Conservation (phyloP, 2,113 vertebrate species). For the Ranitomeya variabilis region DNA sequence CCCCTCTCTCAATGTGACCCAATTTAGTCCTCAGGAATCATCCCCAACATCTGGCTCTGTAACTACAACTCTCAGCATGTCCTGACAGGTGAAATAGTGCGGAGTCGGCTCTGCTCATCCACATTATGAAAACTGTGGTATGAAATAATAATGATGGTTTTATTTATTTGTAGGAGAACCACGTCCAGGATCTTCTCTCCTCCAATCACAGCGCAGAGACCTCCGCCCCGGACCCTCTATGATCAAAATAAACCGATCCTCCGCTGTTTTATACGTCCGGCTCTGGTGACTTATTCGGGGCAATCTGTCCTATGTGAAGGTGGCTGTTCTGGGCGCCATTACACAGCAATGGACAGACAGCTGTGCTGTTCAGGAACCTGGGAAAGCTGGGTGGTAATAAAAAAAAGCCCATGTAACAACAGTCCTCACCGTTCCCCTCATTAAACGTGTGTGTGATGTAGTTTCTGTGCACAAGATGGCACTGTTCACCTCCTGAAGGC, state of each 20-base stretch:
- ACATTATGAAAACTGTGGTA: no score
- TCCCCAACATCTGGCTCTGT: no score
- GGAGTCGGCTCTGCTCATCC: no score
- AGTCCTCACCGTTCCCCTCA: no score
- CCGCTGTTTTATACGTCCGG: background rate
- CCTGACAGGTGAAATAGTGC: no score
- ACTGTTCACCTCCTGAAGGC: no score
- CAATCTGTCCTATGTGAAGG: background rate
- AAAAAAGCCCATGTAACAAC: no score
- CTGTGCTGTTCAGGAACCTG: background rate
- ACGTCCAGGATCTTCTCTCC: background rate
- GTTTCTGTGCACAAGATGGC: background rate
- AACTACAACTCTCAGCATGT: no score
- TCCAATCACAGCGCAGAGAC: constrained; percentile 38
- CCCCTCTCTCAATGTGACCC: no score
- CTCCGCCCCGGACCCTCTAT: constrained; percentile 32
- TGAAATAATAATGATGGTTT: no score
- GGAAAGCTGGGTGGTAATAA: background rate
- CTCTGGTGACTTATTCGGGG: background rate
- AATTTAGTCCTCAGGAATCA: no score
- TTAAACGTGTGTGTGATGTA: no score
- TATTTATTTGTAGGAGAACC: constrained; percentile 10
- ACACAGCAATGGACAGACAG: background rate
- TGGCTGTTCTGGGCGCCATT: background rate
- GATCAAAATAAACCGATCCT: constrained; percentile 33